These are phyloP conservation scores for Drosophila atripex DNA, from an alignment of 2,888 invertebrate species.

Conservation along the genomic window DNA sequence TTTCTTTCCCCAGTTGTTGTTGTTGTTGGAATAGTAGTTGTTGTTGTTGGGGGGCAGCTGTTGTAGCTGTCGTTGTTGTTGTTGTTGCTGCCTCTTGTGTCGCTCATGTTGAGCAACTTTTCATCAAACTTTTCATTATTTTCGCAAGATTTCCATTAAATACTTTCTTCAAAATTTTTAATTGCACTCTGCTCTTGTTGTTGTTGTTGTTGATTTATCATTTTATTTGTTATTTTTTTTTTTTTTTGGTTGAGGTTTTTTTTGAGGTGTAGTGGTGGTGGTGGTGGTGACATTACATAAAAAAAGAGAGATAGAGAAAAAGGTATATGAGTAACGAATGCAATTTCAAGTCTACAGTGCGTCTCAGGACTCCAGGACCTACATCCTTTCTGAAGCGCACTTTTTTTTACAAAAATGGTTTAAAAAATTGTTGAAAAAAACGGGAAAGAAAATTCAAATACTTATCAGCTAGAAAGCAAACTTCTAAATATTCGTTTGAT, in stretches of 20 bases:
- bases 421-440: too few relatives aligned
- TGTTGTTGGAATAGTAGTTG: conserved; percentile 9
- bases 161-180: conserved; percentile 15
- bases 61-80: conserved; percentile 24
- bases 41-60: conserved; percentile 13
- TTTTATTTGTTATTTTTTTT: too few relatives aligned
- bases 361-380: conserved; percentile 3
- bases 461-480: conserved; percentile 29
- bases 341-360: conserved; percentile 37
- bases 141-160: conserved; percentile 20
- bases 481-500: conserved; percentile 38
- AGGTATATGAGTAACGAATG: conserved; percentile 52
- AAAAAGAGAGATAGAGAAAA: conserved; percentile 57
- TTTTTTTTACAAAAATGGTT: too few relatives aligned
- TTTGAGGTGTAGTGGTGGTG: conserved; percentile 29
- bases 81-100: conserved; percentile 20
- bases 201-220: conserved; percentile 13
- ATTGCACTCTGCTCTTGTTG: conserved; percentile 34
- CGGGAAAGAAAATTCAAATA: conserved; percentile 13
- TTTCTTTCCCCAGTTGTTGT: conserved; percentile 11
- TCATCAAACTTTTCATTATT: conserved; percentile 30
- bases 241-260: conserved; percentile 14
- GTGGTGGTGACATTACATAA: conserved; percentile 46
- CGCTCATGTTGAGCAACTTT: conserved; percentile 65
- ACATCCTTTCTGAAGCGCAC: too few relatives aligned